Evolutionary conservation across 2,888 invertebrate species (phyloP).

Genomic region (Polietes domitor): DNA sequence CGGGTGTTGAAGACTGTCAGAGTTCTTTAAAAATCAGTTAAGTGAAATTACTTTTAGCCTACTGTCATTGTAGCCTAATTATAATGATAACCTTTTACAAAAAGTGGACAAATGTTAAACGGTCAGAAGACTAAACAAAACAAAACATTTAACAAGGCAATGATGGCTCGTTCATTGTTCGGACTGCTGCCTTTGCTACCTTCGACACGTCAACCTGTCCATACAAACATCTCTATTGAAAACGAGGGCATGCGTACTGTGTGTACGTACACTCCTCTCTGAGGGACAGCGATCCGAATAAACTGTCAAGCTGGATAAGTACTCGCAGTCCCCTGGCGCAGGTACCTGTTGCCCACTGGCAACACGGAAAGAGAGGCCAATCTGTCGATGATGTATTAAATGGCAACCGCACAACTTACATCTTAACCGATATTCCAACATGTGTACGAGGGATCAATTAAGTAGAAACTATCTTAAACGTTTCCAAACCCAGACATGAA

Average conservation of each 20-base stretch:
- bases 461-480: conserved; percentile 9
- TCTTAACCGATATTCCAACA: not conserved
- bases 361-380: not conserved
- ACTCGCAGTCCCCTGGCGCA: not conserved
- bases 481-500: not conserved
- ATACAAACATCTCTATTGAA: not conserved
- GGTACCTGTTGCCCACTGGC: conserved; percentile 3
- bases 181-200: too few relatives aligned
- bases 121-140: too few relatives aligned
- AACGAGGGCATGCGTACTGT: too few relatives aligned
- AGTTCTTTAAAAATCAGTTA: too few relatives aligned
- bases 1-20: too few relatives aligned
- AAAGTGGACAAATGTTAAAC: too few relatives aligned
- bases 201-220: not conserved
- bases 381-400: conserved; percentile 13
- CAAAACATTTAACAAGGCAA: too few relatives aligned
- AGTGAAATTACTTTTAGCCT: too few relatives aligned
- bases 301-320: not conserved
- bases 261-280: not conserved
- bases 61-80: too few relatives aligned
- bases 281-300: not conserved
- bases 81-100: too few relatives aligned
- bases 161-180: too few relatives aligned
- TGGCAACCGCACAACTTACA: not conserved
- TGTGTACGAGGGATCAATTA: not conserved